phyloP scores from a whole-genome alignment of 2,888 invertebrate genomes.

The Gandaritis pyraliata region DNA sequence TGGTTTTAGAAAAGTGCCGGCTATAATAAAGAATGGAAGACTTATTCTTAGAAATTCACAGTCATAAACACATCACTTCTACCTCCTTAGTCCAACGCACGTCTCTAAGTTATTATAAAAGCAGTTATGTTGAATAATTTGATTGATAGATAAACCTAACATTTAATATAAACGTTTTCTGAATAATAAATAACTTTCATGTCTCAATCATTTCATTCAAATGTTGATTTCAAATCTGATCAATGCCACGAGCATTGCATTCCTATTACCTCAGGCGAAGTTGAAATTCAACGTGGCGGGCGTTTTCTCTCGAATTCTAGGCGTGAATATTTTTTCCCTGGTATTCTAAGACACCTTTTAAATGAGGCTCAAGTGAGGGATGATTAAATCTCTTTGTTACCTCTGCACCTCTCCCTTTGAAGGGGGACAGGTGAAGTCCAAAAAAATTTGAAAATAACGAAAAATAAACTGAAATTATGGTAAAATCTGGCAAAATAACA shows the following conservation, averaged over 20 bases:
- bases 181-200: conserved; percentile 27
- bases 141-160: conserved; percentile 16
- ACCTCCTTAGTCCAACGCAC: background rate
- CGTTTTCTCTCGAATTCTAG: conserved; percentile 4
- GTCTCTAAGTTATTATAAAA: background rate
- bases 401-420: too few species aligned
- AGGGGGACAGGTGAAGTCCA: too few species aligned
- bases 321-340: background rate
- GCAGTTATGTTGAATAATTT: conserved; percentile 13
- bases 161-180: conserved; percentile 21
- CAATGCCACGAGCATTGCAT: conserved; percentile 15
- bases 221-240: conserved; percentile 28
- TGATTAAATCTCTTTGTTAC: too few species aligned
- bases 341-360: background rate
- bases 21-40: too few species aligned
- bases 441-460: too few species aligned
- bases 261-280: conserved; percentile 7
- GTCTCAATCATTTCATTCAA: conserved; percentile 30
- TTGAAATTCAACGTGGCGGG: conserved; percentile 7
- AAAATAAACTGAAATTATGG: too few species aligned
- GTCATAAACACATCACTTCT: background rate
- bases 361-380: background rate
- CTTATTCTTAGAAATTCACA: background rate
- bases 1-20: too few species aligned
- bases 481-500: too few species aligned